phyloP scores from a whole-genome alignment of 92 coral and sea anemone genomes.

The Umimayanthus kanabou region DNA sequence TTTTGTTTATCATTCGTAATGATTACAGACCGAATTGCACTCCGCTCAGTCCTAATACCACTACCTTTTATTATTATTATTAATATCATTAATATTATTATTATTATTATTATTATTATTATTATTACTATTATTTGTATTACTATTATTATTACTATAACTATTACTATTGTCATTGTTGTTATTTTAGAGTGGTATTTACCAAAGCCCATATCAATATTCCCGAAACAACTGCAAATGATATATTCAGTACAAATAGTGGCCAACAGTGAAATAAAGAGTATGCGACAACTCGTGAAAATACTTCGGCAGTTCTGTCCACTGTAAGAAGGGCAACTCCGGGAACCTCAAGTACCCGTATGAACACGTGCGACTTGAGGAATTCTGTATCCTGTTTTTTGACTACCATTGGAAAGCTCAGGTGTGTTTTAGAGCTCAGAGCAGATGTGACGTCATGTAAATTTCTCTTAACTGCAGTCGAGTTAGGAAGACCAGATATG shows the following conservation, averaged over 20 bases:
- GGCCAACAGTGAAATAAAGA: background rate
- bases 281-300: background rate
- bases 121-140: too few species aligned
- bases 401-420: slow-evolving; percentile 6
- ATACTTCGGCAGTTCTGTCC: background rate
- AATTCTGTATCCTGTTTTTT: background rate
- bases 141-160: too few species aligned
- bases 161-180: too few species aligned
- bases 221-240: background rate
- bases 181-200: too few species aligned
- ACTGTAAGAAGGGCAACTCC: background rate
- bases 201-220: background rate
- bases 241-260: background rate
- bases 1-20: too few species aligned
- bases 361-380: background rate
- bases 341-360: background rate
- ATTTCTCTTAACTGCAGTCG: background rate
- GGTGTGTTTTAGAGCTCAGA: background rate
- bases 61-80: too few species aligned
- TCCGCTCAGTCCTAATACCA: too few species aligned
- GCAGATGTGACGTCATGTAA: background rate
- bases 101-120: too few species aligned
- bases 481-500: background rate
- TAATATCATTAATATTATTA: too few species aligned
- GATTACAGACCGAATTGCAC: too few species aligned